Base-by-base conservation (phyloP, 2,888 invertebrate genomes). In the Omphaloscelis lunosa region DNA sequence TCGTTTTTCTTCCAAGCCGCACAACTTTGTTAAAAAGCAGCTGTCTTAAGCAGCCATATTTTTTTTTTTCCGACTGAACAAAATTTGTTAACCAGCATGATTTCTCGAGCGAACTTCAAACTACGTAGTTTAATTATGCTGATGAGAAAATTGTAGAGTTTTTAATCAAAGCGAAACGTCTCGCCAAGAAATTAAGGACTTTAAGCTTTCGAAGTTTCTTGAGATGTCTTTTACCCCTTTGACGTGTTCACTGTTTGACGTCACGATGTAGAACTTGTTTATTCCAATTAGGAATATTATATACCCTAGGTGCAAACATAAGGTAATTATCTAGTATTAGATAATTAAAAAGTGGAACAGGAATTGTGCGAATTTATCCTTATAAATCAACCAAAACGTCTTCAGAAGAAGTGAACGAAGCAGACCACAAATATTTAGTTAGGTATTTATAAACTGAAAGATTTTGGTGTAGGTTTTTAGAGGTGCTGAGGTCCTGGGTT, bases 91-190 rank as follows among this genome's bases (percentile, higher is more conserved):
- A 81, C 70, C 56, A 81, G 66, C 70, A 29, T 79, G 70, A 78
- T 73, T 82, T 68, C 77, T 53, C 39, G 73, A 76, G 76, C 63
- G 67, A 79, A 75, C 72, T 81, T 75, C 41, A 78, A 79, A 72
- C 77, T 82, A 63, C 77, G 62, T 58, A 58, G 76, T 83, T 77
- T 71, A 72, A 83, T 83, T 82, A 77, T 72, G 69, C 75, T 79
- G 58, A 79, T 83, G 72, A 72, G 75, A 79, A 79, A 83, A 83
- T 83, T 83, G 69, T 41, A 62, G 51, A 81, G 82, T 82, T 82
- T 78, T 79, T 70, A 79, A 83, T 75, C 79, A 79, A 75, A 59
- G 65, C 61, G 45, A 75, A 79, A 75, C 61, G 67, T 72, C 53
- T 75, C 59, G 41, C 72, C 58, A 51, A 70, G 77, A 73, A 77